These are phyloP conservation scores for Anabas testudineus DNA, from an alignment of 2,797 vertebrate species.

Conservation along the genomic window DNA sequence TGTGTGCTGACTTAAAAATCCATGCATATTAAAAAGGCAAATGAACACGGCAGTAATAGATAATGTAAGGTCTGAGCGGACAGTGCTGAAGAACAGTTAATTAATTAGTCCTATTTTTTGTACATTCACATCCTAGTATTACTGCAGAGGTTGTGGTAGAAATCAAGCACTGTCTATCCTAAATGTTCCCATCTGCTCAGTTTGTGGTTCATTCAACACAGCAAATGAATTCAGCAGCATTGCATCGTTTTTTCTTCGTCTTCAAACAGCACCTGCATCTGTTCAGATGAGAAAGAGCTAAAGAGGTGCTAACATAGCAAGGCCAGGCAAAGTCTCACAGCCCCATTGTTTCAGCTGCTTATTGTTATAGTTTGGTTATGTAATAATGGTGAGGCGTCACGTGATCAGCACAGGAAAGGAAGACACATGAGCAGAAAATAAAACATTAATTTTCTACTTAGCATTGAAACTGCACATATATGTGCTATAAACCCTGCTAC, in stretches of 20 bases:
- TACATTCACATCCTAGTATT: slow-evolving; percentile 16
- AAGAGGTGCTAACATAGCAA: slow-evolving; percentile 25
- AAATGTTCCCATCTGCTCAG: slow-evolving; percentile 52
- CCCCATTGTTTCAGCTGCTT: slow-evolving; percentile 10
- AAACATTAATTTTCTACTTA: slow-evolving; percentile 14
- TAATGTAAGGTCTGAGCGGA: slow-evolving; percentile 17
- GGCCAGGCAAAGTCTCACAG: not conserved
- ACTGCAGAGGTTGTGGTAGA: slow-evolving; percentile 28
- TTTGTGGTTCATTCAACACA: slow-evolving; percentile 41
- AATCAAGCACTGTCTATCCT: slow-evolving; percentile 41
- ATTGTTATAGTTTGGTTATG: slow-evolving; percentile 18
- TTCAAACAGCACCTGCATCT: slow-evolving; percentile 32
- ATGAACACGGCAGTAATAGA: slow-evolving; percentile 23
- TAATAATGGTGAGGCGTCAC: slow-evolving; percentile 19
- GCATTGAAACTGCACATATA: slow-evolving; percentile 22
- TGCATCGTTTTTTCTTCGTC: not conserved
- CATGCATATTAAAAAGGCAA: slow-evolving; percentile 31
- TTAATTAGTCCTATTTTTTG: slow-evolving; percentile 51
- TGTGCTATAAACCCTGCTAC: not conserved
- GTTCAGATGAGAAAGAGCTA: slow-evolving; percentile 15
- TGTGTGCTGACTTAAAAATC: slow-evolving; percentile 54
- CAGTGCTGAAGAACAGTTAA: slow-evolving; percentile 24
- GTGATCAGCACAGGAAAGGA: slow-evolving; percentile 3
- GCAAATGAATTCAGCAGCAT: slow-evolving; percentile 33
- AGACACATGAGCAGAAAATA: not conserved